Evolutionary conservation across 2,797 vertebrate species (phyloP).

Genomic region (Propithecus deckenii): DNA sequence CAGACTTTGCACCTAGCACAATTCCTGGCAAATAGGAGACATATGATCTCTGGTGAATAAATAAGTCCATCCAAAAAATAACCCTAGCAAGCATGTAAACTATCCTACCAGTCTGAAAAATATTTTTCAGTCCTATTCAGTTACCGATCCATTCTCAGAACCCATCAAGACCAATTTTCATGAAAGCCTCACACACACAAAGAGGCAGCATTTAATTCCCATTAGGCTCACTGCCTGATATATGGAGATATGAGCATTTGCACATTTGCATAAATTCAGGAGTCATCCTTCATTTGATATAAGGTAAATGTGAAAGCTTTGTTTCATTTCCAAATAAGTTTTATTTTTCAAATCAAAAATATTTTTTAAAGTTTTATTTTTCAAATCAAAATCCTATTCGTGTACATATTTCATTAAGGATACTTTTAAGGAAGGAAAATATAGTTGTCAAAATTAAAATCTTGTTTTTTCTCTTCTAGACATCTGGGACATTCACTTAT

Average conservation of each 20-base stretch:
- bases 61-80: neutral
- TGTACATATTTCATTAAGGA: neutral
- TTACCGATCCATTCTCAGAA: neutral
- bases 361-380: constrained; percentile 29
- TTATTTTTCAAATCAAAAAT: constrained; percentile 30
- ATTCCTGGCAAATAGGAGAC: neutral
- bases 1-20: neutral
- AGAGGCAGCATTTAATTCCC: neutral
- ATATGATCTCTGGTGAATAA: neutral
- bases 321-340: constrained; percentile 6
- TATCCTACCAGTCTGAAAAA: neutral
- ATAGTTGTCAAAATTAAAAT: constrained; percentile 42
- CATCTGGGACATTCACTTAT: constrained; percentile 32
- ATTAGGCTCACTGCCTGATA: neutral
- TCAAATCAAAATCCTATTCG: constrained; percentile 40
- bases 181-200: neutral
- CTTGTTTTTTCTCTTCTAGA: constrained; percentile 10
- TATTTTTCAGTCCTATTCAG: neutral
- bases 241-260: neutral
- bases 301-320: constrained; percentile 26
- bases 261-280: constrained; percentile 7
- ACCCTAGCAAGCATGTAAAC: neutral
- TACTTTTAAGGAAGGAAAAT: neutral
- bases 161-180: neutral
- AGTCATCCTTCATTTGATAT: neutral